Percentiles rank a stretch among this genome's conserved stretches.
These are phyloP conservation scores for Heterotilapia buettikoferi DNA, from an alignment of 2,113 vertebrate species.

Conservation along the genomic window DNA sequence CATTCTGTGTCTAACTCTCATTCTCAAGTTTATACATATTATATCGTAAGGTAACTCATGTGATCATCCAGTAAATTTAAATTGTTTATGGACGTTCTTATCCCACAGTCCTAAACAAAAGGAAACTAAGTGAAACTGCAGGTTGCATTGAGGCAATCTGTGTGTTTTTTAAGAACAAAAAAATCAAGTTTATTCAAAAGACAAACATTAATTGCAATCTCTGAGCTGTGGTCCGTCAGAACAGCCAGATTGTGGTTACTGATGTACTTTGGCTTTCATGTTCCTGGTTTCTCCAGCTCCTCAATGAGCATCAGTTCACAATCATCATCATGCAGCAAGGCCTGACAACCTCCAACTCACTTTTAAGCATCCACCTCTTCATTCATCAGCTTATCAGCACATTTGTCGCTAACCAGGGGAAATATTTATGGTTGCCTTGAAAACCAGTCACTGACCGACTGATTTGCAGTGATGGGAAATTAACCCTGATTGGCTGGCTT, in stretches of 20 bases:
- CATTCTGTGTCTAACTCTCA: not conserved
- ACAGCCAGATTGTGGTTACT: not conserved
- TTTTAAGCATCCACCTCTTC: not conserved
- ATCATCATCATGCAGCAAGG: not conserved
- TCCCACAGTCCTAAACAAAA: not conserved
- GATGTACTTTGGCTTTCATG: not conserved
- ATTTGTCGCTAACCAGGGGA: not conserved
- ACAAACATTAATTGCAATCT: not conserved
- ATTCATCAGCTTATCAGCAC: not conserved
- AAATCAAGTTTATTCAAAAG: not conserved
- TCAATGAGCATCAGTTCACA: not conserved
- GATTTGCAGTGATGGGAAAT: conserved; percentile 20
- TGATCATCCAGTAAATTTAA: not conserved
- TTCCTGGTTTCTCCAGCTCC: not conserved
- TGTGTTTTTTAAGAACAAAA: not conserved
- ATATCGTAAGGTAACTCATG: not conserved
- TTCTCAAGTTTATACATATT: not conserved
- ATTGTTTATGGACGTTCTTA: not conserved
- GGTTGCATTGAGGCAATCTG: not conserved
- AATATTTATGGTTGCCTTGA: not conserved
- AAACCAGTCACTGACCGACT: conserved; percentile 1
- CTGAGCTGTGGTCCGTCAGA: not conserved
- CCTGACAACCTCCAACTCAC: not conserved
- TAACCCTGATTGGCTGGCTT: conserved; percentile 39
- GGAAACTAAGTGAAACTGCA: not conserved